phyloP scores from a whole-genome alignment of 2,113 vertebrate genomes.

The Orcinus orca region DNA sequence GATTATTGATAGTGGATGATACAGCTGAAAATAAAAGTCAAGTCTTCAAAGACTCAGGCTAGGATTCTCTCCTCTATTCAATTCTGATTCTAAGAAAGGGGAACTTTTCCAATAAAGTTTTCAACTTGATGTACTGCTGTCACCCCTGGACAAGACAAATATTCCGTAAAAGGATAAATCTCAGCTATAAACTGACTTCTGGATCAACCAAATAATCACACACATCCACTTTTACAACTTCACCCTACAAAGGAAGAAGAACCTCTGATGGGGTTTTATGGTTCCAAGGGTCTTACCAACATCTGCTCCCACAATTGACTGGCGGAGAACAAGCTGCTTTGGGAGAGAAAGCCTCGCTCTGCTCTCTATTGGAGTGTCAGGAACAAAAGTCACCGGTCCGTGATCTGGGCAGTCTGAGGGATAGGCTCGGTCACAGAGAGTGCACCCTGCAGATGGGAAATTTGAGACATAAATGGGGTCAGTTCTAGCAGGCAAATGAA shows the following conservation, averaged over 20 bases:
- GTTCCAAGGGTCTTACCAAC: slow-evolving; percentile 84
- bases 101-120: neutral
- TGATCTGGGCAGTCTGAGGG: slow-evolving; percentile 97
- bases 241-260: neutral
- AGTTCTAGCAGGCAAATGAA: neutral
- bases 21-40: neutral
- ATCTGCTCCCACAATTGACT: slow-evolving; percentile 92
- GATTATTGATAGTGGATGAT: neutral
- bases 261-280: neutral
- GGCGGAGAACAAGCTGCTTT: slow-evolving; percentile 92
- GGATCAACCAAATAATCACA: neutral
- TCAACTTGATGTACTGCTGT: neutral
- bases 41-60: neutral
- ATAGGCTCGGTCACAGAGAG: slow-evolving; percentile 96
- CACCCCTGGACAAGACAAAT: neutral
- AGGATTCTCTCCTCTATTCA: neutral
- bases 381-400: slow-evolving; percentile 95
- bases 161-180: neutral
- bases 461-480: neutral
- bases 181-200: slow-evolving; percentile 3
- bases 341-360: slow-evolving; percentile 95
- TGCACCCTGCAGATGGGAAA: slow-evolving; percentile 89
- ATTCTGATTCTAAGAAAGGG: neutral
- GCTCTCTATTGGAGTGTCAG: slow-evolving; percentile 94
- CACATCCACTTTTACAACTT: neutral